phyloP scores from a whole-genome alignment of 2,888 invertebrate species.

The Gari tellinella region DNA sequence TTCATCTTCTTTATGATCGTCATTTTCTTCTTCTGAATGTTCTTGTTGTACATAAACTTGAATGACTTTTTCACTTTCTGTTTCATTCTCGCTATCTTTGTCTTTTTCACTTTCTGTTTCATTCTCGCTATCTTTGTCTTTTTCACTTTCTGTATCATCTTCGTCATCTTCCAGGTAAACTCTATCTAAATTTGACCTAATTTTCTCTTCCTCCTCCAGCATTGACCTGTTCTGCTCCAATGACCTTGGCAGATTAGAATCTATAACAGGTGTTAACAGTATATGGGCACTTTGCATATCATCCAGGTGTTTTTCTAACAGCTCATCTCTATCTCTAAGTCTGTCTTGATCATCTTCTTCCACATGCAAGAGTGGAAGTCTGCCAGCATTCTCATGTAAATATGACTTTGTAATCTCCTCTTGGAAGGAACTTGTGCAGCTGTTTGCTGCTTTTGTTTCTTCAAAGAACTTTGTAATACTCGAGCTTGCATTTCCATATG shows the following conservation, averaged over 20 bases:
- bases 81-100: conserved; percentile 36
- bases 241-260: conserved; percentile 34
- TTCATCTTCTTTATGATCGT: not conserved
- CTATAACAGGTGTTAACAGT: conserved; percentile 44
- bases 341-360: not conserved
- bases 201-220: conserved; percentile 46
- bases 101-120: not conserved
- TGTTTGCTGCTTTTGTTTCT: conserved; percentile 32
- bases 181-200: conserved; percentile 47
- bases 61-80: not conserved
- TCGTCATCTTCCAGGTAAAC: conserved; percentile 47
- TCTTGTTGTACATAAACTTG: not conserved
- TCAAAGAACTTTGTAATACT: conserved; percentile 33
- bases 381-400: conserved; percentile 22
- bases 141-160: conserved; percentile 17
- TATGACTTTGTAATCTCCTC: conserved; percentile 58
- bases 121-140: not conserved
- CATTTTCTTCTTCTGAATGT: conserved; percentile 9
- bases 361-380: not conserved
- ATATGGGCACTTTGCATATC: conserved; percentile 36
- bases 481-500: conserved; percentile 26
- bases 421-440: conserved; percentile 50
- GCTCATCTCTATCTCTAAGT: not conserved
- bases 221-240: conserved; percentile 50
- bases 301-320: not conserved